phyloP scores from a whole-genome alignment of 2,797 vertebrate species.

The Loriculus beryllinus region DNA sequence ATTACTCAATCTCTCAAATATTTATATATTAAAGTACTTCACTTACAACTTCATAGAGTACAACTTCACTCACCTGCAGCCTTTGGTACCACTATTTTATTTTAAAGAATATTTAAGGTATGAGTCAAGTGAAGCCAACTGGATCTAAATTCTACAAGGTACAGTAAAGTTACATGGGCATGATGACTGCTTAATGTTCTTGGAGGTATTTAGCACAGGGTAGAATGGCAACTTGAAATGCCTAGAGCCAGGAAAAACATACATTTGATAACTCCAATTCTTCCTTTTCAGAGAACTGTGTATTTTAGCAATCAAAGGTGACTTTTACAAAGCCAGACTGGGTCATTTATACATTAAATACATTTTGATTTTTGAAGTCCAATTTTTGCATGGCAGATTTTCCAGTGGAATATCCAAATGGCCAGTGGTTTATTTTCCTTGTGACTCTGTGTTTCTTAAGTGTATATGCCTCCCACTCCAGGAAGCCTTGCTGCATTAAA shows the following conservation, averaged over 20 bases:
- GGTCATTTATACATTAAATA: background rate
- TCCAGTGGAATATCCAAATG: background rate
- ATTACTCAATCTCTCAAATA: slow-evolving; percentile 5
- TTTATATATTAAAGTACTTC: slow-evolving; percentile 15
- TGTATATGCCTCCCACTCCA: background rate
- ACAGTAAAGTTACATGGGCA: background rate
- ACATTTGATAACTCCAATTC: background rate
- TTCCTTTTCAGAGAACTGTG: slow-evolving; percentile 13
- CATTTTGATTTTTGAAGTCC: background rate
- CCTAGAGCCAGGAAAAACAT: slow-evolving; percentile 30
- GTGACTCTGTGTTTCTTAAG: background rate
- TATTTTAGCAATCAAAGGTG: background rate
- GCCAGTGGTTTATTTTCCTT: background rate
- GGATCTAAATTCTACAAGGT: background rate
- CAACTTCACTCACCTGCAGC: slow-evolving; percentile 45
- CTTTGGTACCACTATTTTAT: background rate
- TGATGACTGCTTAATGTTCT: background rate
- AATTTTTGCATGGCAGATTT: background rate
- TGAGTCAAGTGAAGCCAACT: slow-evolving; percentile 24
- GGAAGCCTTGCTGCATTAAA: background rate
- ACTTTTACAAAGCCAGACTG: background rate
- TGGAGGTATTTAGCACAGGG: background rate
- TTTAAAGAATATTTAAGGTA: background rate
- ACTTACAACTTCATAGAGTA: slow-evolving; percentile 25
- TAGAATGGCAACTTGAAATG: slow-evolving; percentile 11